A percentile compares a stretch with the other conserved stretches of the same genome.
Conservation (phyloP, 2,888 invertebrate species). For the Nesidiocoris tenuis region DNA sequence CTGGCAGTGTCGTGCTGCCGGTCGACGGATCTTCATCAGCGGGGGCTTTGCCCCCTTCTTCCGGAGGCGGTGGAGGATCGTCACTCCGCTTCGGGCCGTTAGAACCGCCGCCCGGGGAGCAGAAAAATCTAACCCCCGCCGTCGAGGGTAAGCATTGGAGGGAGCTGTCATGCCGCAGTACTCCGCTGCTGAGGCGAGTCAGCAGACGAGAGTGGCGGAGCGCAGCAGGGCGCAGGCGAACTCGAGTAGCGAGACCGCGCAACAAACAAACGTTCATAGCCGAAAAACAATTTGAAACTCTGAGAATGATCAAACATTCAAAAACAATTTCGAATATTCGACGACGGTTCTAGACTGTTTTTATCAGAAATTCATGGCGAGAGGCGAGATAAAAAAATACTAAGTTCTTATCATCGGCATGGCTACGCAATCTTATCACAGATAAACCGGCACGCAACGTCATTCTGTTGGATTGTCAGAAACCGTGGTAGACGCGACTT, state of each 20-base stretch:
- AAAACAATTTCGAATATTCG: too few species aligned
- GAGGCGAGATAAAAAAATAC: too few species aligned
- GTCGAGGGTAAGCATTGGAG: background rate
- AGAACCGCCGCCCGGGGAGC: constrained; percentile 17
- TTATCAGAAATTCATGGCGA: too few species aligned
- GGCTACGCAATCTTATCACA: too few species aligned
- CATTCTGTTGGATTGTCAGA: too few species aligned
- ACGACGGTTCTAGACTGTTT: too few species aligned
- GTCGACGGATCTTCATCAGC: constrained; percentile 24
- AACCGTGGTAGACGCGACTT: too few species aligned
- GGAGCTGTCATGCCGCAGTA: background rate
- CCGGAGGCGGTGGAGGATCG: constrained; percentile 11
- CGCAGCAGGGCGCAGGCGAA: background rate
- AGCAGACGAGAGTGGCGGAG: background rate
- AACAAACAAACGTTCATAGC: constrained; percentile 22
- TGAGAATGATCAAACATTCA: background rate
- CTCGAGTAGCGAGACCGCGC: background rate
- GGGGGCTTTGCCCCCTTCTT: constrained; percentile 18
- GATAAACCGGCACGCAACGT: too few species aligned
- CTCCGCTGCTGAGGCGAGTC: background rate
- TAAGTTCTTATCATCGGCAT: too few species aligned
- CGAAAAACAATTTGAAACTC: background rate
- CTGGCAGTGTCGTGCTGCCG: constrained; percentile 54
- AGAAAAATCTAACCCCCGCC: constrained; percentile 6
- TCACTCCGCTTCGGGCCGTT: constrained; percentile 17